Evolutionary conservation across 2,113 vertebrate species (phyloP), one percentile per base, ranked within the genome.

Genomic region (Puntigrus tetrazona): DNA sequence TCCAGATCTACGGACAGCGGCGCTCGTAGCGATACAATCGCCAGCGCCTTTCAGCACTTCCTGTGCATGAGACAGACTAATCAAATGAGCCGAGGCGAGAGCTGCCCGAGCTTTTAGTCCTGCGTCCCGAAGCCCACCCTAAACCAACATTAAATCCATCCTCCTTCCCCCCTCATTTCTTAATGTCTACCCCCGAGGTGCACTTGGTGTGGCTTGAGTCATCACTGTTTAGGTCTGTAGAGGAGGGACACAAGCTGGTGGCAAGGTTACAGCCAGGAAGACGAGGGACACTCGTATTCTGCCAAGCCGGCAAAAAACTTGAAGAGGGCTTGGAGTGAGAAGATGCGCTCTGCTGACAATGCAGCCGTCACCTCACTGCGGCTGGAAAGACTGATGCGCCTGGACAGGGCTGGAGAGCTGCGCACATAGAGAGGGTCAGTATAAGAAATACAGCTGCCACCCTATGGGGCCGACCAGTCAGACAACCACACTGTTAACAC

Each of bases 11-110:
- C 87, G 88, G 87, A 88, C 90, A 88, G 90, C 77, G 83, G 91
- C 90, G 91, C 77, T 82, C 86, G 80, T 81, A 86, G 65, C 75
- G 94, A 95, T 95, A 92, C 86, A 86, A 95, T 94, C 94, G 89
- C 87, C 90, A 92, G 86, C 88, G 93, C 92, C 93, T 95, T 94
- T 95, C 94, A 94, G 94, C 94, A 90, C 93, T 94, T 94, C 94
- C 94, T 92, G 93, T 92, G 90, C 86, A 90, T 85, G 83, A 94
- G 92, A 93, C 92, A 87, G 89, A 65, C 92, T 94, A 95, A 94
- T 95, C 93, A 88, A 94, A 95, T 94, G 91, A 94, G 84, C 87
- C 38, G 31, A 78, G 86, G 38, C 78, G 73, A 83, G 88, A 92
- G 90, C 90, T 91, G 90, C 85, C 86, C 86, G 84, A 88, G 92